Evolutionary conservation across 2,797 vertebrate species (phyloP).

Genomic region (Mastacembelus armatus): DNA sequence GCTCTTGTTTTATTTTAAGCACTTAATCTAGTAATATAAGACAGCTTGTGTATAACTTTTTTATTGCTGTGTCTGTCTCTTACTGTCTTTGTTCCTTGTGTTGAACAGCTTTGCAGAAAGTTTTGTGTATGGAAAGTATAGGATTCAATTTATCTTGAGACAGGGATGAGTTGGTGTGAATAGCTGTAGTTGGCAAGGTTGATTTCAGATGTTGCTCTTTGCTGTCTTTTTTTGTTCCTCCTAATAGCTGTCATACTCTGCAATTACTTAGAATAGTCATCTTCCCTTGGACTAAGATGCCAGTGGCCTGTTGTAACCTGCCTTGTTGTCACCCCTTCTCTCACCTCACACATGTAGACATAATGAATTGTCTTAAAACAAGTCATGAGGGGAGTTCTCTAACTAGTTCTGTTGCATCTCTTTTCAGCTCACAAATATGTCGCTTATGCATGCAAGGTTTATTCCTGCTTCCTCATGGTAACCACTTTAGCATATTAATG

Average conservation of each 20-base stretch:
- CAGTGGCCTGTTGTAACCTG: constrained; percentile 55
- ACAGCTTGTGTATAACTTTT: background rate
- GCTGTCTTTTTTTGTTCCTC: constrained; percentile 18
- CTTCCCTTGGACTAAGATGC: constrained; percentile 25
- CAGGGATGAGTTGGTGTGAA: constrained; percentile 8
- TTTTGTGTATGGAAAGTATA: constrained; percentile 4
- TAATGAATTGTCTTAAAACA: constrained; percentile 8
- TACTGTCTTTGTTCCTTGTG: background rate
- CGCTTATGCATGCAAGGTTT: constrained; percentile 11
- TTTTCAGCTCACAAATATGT: constrained; percentile 2
- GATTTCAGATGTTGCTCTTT: constrained; percentile 44
- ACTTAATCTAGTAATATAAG: background rate
- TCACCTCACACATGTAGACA: constrained; percentile 16
- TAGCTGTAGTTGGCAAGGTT: background rate
- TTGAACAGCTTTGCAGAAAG: background rate
- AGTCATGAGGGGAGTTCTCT: background rate
- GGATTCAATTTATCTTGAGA: constrained; percentile 7
- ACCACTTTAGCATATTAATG: constrained; percentile 37
- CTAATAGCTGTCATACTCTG: constrained; percentile 42
- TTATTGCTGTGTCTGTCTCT: background rate
- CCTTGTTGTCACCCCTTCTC: constrained; percentile 9
- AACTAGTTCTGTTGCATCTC: constrained; percentile 11
- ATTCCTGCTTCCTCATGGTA: constrained; percentile 27
- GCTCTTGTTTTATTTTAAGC: background rate
- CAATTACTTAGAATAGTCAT: constrained; percentile 40